Base-by-base conservation (phyloP, 2,888 invertebrate genomes). In the Mythimna impura region DNA sequence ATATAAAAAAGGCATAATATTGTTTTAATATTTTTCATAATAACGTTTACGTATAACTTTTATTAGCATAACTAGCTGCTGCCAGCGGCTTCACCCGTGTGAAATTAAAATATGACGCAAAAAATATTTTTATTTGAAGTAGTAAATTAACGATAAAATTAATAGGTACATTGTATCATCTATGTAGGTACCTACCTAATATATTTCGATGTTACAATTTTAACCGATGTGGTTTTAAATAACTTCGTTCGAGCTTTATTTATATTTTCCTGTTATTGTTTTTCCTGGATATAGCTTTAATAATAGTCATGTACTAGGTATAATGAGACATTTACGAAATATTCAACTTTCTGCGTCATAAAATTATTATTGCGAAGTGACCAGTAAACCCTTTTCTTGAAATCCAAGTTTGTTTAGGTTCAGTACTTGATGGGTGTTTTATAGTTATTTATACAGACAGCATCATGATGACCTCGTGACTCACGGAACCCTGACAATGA, bases 401-500 rank as follows among this genome's bases (percentile, higher is more conserved):
- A 90, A 69, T 75, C 72, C 60, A 58, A 72, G 68, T 81, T 85
- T 89, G 86, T 91, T 90, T 90, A 84, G 85, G 85, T 81, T 80
- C 66, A 61, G 78, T 62, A 73, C 79, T 88, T 87, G 86, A 88
- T 84, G 83, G 77, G 70, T 84, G 86, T 85, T 89, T 83, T 84
- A 89, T 85, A 82, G 82, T 80, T 86, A 81, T 87, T 66, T 50
- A 71, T 86, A 79, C 78, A 83, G 47, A 17, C 78, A 82, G 60
- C 80, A 78, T 80, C 81, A 87, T 85, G 82, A 81, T 84, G 86
- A 81, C 83, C 79, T 64, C 40, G 70, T 92, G 91, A 91, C 75
- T 93, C 91, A 92, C 54, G 63, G 62, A 73, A 85, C 85, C 88
- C 86, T 89, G 88, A 83, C 89, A 87, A 77, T 90, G 89, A 87